phyloP scores from a whole-genome alignment of 92 coral and sea anemone genomes.

The Heliopora coerulea region DNA sequence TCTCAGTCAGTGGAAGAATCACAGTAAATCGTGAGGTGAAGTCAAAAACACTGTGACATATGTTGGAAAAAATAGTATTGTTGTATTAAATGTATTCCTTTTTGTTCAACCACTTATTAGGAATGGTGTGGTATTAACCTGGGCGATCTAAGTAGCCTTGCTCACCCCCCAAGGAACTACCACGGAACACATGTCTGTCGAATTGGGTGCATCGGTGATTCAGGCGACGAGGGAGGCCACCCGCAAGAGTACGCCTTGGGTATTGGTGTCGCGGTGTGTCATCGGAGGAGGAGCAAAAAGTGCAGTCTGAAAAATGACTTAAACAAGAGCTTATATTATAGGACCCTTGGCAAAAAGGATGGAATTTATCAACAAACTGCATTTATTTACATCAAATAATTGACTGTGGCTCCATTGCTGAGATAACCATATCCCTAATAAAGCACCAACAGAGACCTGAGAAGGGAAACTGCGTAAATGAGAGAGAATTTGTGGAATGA shows the following conservation, averaged over 20 bases:
- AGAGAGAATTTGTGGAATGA: no score
- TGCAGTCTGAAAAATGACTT: slow-evolving; percentile 56
- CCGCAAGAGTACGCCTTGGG: slow-evolving; percentile 95
- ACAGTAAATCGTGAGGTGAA: no score
- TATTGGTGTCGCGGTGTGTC: slow-evolving; percentile 96
- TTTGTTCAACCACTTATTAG: slow-evolving; percentile 38
- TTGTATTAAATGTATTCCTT: neutral
- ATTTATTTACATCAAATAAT: slow-evolving; percentile 82
- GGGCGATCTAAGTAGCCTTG: slow-evolving; percentile 84
- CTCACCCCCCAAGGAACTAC: slow-evolving; percentile 82
- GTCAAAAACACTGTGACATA: no score
- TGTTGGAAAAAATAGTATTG: no score
- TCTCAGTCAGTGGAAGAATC: no score
- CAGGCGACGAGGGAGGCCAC: slow-evolving; percentile 72
- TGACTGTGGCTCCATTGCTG: neutral
- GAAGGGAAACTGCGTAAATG: no score
- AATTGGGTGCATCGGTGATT: slow-evolving; percentile 96
- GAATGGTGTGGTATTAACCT: slow-evolving; percentile 97
- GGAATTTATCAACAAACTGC: slow-evolving; percentile 94
- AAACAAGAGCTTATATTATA: slow-evolving; percentile 81
- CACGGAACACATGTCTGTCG: slow-evolving; percentile 95
- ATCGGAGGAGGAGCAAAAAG: slow-evolving; percentile 65
- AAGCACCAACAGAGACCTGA: no score
- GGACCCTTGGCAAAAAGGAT: slow-evolving; percentile 65
- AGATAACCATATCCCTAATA: no score